Evolutionary conservation across 2,113 vertebrate genomes (phyloP).

Genomic region (Eolophus roseicapilla): DNA sequence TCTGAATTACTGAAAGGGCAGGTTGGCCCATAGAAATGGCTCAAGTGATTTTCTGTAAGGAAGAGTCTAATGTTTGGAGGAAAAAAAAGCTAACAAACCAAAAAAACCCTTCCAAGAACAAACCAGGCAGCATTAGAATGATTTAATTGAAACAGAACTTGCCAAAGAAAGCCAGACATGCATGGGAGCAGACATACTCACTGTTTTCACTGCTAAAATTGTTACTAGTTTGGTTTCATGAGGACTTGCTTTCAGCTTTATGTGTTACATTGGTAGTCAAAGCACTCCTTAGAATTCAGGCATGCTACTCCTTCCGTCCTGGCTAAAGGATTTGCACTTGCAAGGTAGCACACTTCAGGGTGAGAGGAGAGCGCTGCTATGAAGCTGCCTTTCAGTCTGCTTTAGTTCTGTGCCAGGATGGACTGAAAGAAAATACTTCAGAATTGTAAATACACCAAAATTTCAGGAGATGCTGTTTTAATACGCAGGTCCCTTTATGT

Average conservation of each 20-base stretch:
- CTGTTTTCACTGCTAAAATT: neutral
- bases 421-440: neutral
- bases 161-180: too few relatives aligned
- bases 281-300: neutral
- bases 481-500: accelerated
- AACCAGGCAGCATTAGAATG: neutral
- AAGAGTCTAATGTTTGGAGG: neutral
- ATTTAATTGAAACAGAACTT: neutral
- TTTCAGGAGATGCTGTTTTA: neutral
- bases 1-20: neutral
- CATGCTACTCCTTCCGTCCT: neutral
- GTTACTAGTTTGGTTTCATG: neutral
- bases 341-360: neutral
- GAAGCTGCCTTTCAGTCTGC: neutral
- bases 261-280: neutral
- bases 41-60: accelerated
- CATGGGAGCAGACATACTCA: neutral
- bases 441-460: neutral
- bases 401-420: accelerated
- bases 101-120: neutral
- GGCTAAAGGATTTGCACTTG: neutral
- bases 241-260: neutral
- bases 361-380: accelerated
- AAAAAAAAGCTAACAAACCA: neutral
- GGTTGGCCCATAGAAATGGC: neutral